phyloP scores from a whole-genome alignment of 2,113 vertebrate genomes.

The Macroglossus sobrinus region DNA sequence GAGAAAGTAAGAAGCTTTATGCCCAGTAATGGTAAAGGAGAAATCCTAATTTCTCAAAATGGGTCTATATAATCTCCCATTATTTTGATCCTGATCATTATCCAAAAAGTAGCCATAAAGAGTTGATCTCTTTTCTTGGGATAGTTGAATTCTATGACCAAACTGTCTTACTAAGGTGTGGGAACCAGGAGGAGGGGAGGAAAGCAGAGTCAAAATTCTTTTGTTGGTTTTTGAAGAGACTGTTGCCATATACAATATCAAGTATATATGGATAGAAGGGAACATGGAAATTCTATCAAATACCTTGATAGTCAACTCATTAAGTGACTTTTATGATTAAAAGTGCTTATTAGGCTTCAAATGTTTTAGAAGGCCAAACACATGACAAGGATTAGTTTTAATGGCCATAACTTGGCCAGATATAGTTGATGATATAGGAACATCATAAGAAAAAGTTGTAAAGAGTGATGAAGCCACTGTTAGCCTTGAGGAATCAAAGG shows the following conservation, averaged over 20 bases:
- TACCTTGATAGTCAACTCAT: background rate
- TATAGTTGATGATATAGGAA: background rate
- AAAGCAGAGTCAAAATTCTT: background rate
- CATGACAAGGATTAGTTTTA: background rate
- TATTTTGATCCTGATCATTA: background rate
- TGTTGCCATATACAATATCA: background rate
- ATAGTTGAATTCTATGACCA: background rate
- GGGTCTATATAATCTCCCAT: background rate
- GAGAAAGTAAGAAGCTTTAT: background rate
- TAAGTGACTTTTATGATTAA: background rate
- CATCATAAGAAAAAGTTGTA: background rate
- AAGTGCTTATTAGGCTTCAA: background rate
- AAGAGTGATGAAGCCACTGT: background rate
- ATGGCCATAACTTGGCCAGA: background rate
- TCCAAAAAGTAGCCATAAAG: background rate
- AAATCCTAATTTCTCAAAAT: background rate
- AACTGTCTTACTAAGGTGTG: background rate
- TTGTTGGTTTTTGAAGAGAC: background rate
- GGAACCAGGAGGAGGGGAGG: background rate
- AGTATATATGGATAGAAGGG: background rate
- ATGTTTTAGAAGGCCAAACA: background rate
- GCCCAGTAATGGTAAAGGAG: background rate
- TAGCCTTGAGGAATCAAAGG: background rate
- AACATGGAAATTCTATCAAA: background rate
- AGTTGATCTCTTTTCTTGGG: background rate